Conservation (phyloP, 2,113 vertebrate species). For the Labeo catla region DNA sequence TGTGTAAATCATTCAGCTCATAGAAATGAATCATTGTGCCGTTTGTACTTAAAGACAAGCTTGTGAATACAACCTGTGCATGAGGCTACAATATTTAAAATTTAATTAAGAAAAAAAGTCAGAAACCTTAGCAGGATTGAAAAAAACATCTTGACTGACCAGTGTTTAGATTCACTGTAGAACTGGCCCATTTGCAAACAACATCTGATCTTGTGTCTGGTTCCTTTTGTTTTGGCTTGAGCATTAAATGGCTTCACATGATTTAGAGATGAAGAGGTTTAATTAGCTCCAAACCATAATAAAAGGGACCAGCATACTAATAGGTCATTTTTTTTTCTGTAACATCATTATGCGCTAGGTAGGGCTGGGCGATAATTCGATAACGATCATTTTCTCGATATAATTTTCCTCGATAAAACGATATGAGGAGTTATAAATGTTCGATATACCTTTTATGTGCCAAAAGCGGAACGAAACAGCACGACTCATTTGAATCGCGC, state of each 20-base stretch:
- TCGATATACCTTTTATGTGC: no score
- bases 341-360: background rate
- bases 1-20: background rate
- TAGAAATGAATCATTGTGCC: background rate
- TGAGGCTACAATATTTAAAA: background rate
- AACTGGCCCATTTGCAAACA: background rate
- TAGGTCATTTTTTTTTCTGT: no score
- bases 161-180: background rate
- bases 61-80: background rate
- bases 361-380: no score
- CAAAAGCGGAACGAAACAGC: no score
- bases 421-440: no score
- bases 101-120: background rate
- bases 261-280: background rate
- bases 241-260: background rate
- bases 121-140: background rate
- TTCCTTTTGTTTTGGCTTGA: slow-evolving; percentile 61
- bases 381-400: no score
- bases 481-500: no score
- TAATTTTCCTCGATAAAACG: no score
- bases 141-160: background rate
- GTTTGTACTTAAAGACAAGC: background rate
- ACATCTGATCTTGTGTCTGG: background rate
- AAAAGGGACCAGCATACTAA: background rate
- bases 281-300: slow-evolving; percentile 1